Conservation (phyloP, 2,797 vertebrate species). For the Monodelphis domestica region DNA sequence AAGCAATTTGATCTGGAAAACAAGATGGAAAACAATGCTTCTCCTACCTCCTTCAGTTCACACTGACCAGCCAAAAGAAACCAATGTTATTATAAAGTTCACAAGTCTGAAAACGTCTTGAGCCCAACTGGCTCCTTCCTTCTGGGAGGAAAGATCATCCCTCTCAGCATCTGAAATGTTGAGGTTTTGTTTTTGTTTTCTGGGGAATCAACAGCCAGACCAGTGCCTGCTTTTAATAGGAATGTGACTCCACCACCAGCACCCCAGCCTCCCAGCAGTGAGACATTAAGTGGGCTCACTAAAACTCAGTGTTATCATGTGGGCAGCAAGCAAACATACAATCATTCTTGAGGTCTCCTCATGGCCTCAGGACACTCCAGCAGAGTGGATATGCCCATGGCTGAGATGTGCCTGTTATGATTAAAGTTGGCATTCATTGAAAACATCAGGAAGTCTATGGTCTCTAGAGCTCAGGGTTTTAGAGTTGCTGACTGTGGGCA, state of each 20-base stretch:
- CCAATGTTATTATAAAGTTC: neutral
- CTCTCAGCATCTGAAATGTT: neutral
- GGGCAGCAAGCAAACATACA: neutral
- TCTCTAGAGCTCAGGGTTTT: neutral
- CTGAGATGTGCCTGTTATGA: neutral
- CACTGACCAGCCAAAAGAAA: neutral
- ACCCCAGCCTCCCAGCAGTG: neutral
- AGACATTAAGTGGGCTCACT: neutral
- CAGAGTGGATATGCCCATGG: neutral
- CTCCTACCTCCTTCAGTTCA: neutral
- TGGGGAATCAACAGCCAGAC: neutral
- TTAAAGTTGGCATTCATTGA: neutral
- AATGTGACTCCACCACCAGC: neutral
- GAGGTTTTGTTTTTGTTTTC: neutral
- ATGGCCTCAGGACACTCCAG: neutral
- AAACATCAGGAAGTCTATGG: neutral
- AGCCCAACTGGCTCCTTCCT: neutral
- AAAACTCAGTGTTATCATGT: neutral
- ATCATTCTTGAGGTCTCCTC: neutral
- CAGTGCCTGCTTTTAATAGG: neutral
- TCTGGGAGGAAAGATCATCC: neutral
- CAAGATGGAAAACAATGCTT: neutral
- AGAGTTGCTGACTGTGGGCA: neutral
- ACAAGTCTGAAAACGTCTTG: neutral
- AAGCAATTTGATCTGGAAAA: constrained; percentile 14